Percentiles rank a stretch among this genome's conserved stretches.
Evolutionary conservation across 2,113 vertebrate species (phyloP).

Genomic region (Talpa occidentalis): DNA sequence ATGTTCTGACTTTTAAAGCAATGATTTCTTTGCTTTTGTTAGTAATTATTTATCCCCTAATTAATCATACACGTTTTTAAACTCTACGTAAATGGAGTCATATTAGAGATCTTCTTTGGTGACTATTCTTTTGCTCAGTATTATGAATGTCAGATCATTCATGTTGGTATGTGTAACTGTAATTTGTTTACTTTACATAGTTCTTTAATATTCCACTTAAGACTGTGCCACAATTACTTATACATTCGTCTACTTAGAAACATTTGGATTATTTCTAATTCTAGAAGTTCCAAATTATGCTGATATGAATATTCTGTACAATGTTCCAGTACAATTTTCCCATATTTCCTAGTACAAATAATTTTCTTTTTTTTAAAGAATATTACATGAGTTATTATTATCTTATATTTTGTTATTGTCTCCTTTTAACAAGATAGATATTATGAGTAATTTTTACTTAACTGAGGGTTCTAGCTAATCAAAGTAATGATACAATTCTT

Average conservation of each 20-base stretch:
- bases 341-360: background rate
- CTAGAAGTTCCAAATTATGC: background rate
- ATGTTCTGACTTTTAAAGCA: constrained; percentile 12
- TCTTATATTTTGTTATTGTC: constrained; percentile 3
- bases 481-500: background rate
- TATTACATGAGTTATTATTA: constrained; percentile 2
- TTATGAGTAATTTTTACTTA: constrained; percentile 22
- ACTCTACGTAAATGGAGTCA: background rate
- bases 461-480: constrained; percentile 5
- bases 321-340: background rate
- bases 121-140: constrained; percentile 26
- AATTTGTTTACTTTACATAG: background rate
- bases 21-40: background rate
- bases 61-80: background rate
- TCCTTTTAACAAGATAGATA: constrained; percentile 33
- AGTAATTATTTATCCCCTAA: background rate
- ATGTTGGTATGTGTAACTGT: background rate
- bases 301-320: background rate
- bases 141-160: background rate
- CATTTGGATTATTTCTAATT: constrained; percentile 35
- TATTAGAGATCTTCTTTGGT: background rate
- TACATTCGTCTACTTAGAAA: background rate
- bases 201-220: constrained; percentile 38
- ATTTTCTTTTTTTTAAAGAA: constrained; percentile 35
- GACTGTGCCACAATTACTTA: background rate